Evolutionary conservation across 1,140 invertebrate genomes (phyloP), one percentile per base, ranked within the genome.

Genomic region (Plutomurus gul): DNA sequence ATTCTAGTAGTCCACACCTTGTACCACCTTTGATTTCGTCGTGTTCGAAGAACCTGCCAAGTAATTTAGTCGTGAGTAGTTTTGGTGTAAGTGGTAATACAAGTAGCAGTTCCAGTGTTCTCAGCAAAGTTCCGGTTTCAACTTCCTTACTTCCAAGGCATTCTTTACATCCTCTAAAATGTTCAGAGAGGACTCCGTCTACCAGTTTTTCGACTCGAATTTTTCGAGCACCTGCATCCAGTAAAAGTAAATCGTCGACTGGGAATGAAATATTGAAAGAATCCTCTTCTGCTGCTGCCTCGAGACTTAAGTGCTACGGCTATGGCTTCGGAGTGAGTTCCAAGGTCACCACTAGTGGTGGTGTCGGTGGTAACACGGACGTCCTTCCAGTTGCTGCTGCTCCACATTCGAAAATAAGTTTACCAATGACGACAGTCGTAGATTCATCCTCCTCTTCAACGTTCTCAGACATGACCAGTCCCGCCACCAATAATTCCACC

Each of bases 131-230:
- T 74, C 72, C 25, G 25, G 16, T 20, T 40, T 56, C 33, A 40
- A 51, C 30, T 11, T n/a, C 65, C 11, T 72, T 73, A 75, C 75
- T 83, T 13, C 78, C 82, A 49, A 73, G 80, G 60, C 83, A 84
- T 74, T 82, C 81, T 39, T 71, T 84, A 27, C 83, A 84, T 81
- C 83, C 83, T 13, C 79, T n/a, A n/a, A n/a, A 82, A 60, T 79
- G 65, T 33, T 46, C 70, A n/a, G 79, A 83, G 56, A 72, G 76
- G 73, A 79, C 77, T n/a, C 83, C 83, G 13, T 84, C 83, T 13
- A 82, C 83, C 6, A 82, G 83, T 56, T 84, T 84, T 37, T 84
- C 83, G 27, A 84, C 83, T 40, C 46, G 83, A 40, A 81, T 84
- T 43, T 65, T 84, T 79, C 77, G 77, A 18, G 43, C 77, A 65